These are phyloP conservation scores for Sebastes cheni DNA, from an alignment of 2,797 vertebrate species.

Conservation along the genomic window DNA sequence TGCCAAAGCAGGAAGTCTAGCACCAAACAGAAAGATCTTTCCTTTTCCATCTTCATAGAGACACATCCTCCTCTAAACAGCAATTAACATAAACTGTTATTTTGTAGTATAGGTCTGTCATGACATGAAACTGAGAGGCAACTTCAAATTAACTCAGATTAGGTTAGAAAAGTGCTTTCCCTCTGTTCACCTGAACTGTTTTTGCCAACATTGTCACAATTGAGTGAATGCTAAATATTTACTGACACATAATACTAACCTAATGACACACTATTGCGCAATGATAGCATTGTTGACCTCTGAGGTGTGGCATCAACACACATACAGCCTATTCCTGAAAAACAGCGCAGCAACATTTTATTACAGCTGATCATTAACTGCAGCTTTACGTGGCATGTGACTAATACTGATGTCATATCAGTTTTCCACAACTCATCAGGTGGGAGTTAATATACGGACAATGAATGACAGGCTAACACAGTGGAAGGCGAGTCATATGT, in stretches of 20 bases:
- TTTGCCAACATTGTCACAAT: neutral
- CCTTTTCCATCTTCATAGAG: conserved; percentile 9
- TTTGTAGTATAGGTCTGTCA: conserved; percentile 2
- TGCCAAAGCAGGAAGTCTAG: conserved; percentile 21
- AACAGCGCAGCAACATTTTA: conserved; percentile 19
- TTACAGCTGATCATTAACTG: conserved; percentile 38
- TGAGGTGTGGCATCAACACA: conserved; percentile 27
- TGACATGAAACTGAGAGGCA: conserved; percentile 8
- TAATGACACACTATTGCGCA: conserved; percentile 9
- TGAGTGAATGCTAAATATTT: neutral
- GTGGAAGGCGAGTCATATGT: neutral
- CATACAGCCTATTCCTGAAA: conserved; percentile 28
- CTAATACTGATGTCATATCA: conserved; percentile 7
- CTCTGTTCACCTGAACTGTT: neutral
- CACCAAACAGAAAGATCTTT: conserved; percentile 17
- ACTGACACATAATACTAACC: conserved; percentile 10
- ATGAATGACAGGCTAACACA: neutral
- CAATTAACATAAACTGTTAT: conserved; percentile 31
- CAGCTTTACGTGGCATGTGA: conserved; percentile 9
- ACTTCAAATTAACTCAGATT: neutral
- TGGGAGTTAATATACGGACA: conserved; percentile 20
- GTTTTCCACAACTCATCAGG: conserved; percentile 11
- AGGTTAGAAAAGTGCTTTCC: neutral
- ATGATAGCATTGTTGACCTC: conserved; percentile 26
- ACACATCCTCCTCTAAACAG: conserved; percentile 18